These are phyloP conservation scores for Pseudorhombus dupliciocellatus DNA, from an alignment of 2,113 vertebrate genomes.

Conservation along the genomic window DNA sequence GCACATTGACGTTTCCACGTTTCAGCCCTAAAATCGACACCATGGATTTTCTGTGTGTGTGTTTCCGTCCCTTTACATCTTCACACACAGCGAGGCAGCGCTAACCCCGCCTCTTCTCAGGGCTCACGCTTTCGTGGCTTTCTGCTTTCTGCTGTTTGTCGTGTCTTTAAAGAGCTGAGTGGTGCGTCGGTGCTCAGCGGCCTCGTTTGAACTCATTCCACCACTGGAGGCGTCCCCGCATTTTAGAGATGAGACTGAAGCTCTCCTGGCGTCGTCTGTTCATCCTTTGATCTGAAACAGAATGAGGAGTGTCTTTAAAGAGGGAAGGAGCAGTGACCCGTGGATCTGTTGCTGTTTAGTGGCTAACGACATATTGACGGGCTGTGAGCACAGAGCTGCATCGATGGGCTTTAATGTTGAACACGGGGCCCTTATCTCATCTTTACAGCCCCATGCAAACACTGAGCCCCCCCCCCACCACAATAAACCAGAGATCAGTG, in stretches of 20 bases:
- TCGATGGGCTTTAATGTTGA: conserved; percentile 54
- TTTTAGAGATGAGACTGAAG: too few relatives aligned
- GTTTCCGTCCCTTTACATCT: conserved; percentile 9
- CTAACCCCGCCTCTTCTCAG: conserved; percentile 43
- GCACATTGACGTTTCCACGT: conserved; percentile 34
- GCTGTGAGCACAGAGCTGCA: conserved; percentile 37
- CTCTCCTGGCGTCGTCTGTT: too few relatives aligned
- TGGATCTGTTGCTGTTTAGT: background rate
- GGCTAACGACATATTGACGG: conserved; percentile 23
- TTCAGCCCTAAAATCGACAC: conserved; percentile 29
- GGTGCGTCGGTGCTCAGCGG: background rate
- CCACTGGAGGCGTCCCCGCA: too few relatives aligned
- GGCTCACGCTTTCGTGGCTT: conserved; percentile 48
- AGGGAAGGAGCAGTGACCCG: too few relatives aligned
- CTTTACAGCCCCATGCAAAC: conserved; percentile 69
- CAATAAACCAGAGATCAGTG: background rate
- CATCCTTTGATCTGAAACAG: too few relatives aligned
- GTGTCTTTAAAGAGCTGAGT: background rate
- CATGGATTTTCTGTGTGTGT: conserved; percentile 39
- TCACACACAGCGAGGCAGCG: background rate
- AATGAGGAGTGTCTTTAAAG: too few relatives aligned
- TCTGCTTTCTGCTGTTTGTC: conserved; percentile 23
- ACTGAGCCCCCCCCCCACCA: conserved; percentile 7
- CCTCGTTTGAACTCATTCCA: too few relatives aligned
- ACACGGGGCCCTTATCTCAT: conserved; percentile 49